Evolutionary conservation across 2,888 invertebrate species (phyloP), one percentile per base, ranked within the genome.

Genomic region (Euphydryas editha): DNA sequence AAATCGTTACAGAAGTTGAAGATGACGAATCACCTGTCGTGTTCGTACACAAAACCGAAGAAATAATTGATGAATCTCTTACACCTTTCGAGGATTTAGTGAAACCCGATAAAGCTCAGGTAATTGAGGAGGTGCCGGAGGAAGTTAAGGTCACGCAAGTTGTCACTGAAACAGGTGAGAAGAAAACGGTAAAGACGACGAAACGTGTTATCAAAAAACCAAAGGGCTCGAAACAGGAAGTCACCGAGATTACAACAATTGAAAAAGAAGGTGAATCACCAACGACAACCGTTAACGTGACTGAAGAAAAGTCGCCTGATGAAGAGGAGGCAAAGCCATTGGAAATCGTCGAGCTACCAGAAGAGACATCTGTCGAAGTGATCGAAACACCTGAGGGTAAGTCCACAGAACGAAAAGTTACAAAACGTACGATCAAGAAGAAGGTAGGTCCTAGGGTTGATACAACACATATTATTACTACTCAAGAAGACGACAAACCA

Each of bases 301-400:
- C 39, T 11, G 39, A 39, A 39, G 10, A 42, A 21, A 8, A 46
- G 72, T 57, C 78, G 77, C 69, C 63, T 1, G 58, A 65, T 42
- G 72, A 85, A 69, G 87, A 90, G 73, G 84, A 68, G 73, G 84
- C 66, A 75, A 70, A 68, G 66, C 70, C 75, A 11, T 46, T 77
- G 18, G 30, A 72, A 68, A 65, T 71, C 1, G 17, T 74, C 0
- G 76, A 90, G 61, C 69, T 87, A 0, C 78, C 39, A 2, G 39
- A 77, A 24, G 73, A 75, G 37, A 74, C 68, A 0, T 69, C 68
- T 10, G 57, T 75, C 0, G 75, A 74, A 36, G 73, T 74, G 21
- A 47, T 73, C 67, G 54, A 67, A 7, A 66, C 30, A 66, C 75
- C 58, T 78, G 86, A 74, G 76, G 84, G 72, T 75, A 85, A 58